Percentiles rank a stretch among this genome's conserved stretches.
Conservation (phyloP, 53 echinoderm and acorn worm species). For the Luidia sarsii region DNA sequence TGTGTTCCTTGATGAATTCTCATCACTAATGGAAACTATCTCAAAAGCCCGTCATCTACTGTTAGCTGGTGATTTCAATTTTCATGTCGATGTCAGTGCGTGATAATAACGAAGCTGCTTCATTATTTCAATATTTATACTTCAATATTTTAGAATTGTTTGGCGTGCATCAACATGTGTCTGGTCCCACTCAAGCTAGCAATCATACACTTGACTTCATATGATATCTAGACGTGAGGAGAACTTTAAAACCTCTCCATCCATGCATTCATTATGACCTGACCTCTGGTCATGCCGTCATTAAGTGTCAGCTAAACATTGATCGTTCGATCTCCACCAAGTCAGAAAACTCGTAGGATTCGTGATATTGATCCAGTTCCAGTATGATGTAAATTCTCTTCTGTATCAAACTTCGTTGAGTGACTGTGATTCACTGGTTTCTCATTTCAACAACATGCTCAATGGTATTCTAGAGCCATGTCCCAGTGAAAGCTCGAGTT, state of each 20-base stretch:
- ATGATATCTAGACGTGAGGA: not conserved
- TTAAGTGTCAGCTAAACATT: not conserved
- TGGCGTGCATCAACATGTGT: not conserved
- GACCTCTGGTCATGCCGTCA: not conserved
- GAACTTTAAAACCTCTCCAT: not conserved
- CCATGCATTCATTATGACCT: not conserved
- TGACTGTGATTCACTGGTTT: too few species aligned
- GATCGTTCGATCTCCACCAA: not conserved
- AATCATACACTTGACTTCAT: not conserved
- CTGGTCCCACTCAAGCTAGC: not conserved
- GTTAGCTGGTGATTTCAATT: not conserved
- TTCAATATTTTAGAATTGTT: not conserved
- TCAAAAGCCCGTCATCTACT: not conserved
- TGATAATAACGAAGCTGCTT: not conserved
- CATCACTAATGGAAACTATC: not conserved
- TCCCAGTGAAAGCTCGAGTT: too few species aligned
- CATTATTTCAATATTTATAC: too few species aligned
- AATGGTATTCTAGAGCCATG: too few species aligned
- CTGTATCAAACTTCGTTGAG: not conserved
- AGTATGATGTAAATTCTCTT: not conserved
- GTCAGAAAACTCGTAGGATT: not conserved
- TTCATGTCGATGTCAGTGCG: not conserved
- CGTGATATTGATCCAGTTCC: not conserved
- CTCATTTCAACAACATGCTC: too few species aligned
- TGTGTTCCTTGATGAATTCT: not conserved